Conservation (phyloP, 2,888 invertebrate genomes). For the Latrodectus hesperus region DNA sequence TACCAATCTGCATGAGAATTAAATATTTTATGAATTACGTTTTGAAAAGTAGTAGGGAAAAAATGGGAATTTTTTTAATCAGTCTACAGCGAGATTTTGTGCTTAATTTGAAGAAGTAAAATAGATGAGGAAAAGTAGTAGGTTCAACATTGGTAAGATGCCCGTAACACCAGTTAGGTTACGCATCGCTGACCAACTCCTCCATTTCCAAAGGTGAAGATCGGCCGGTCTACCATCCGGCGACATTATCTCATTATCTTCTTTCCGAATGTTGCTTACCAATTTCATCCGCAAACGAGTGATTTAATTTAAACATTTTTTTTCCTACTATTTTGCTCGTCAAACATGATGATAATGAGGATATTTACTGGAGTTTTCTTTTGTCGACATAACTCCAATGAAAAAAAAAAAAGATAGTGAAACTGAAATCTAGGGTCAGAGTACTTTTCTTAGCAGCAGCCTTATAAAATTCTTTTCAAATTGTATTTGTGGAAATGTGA, state of each 20-base stretch:
- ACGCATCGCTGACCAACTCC: constrained; percentile 38
- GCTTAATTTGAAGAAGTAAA: constrained; percentile 23
- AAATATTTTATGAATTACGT: too few species aligned
- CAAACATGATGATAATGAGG: constrained; percentile 2
- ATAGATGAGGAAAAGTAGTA: constrained; percentile 30
- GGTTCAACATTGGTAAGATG: constrained; percentile 16
- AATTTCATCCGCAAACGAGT: not conserved
- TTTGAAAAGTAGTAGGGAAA: too few species aligned
- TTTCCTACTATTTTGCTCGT: not conserved
- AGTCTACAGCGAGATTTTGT: not conserved
- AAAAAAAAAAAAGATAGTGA: too few species aligned
- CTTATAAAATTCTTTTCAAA: too few species aligned
- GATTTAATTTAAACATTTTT: not conserved
- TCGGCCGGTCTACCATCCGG: not conserved
- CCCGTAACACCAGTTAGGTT: constrained; percentile 60
- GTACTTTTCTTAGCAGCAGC: too few species aligned
- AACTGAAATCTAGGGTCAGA: too few species aligned
- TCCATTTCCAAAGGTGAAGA: not conserved
- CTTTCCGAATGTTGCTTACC: not conserved
- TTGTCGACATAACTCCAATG: not conserved
- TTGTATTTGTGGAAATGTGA: too few species aligned
- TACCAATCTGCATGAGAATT: too few species aligned
- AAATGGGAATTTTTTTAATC: not conserved
- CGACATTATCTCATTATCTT: constrained; percentile 1
- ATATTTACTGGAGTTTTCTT: not conserved